Conservation (phyloP, 1,140 invertebrate species). For the Ips typographus region DNA sequence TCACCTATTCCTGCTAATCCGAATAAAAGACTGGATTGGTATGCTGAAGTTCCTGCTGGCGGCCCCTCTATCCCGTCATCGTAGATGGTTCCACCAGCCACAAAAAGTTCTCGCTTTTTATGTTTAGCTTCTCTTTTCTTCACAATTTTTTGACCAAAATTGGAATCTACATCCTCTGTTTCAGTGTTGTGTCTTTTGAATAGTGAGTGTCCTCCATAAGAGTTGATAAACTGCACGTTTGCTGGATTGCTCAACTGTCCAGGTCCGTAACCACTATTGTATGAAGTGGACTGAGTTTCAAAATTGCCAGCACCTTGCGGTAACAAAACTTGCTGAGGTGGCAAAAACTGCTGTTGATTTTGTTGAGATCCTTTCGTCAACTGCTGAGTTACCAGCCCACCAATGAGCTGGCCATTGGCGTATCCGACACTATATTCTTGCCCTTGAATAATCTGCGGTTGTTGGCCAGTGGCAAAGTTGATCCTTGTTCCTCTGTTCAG, state of each 20-base stretch:
- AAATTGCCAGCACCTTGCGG: constrained; percentile 30
- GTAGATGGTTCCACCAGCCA: constrained; percentile 64
- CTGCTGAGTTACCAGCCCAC: constrained; percentile 60
- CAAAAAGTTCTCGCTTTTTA: constrained; percentile 60
- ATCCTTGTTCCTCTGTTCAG: constrained; percentile 60
- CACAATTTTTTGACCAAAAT: constrained; percentile 53
- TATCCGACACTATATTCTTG: constrained; percentile 58
- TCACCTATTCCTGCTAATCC: constrained; percentile 69
- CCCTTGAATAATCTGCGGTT: constrained; percentile 55
- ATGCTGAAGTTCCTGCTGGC: constrained; percentile 40
- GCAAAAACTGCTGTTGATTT: constrained; percentile 32
- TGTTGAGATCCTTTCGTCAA: constrained; percentile 34
- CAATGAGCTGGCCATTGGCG: constrained; percentile 62
- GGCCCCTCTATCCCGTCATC: constrained; percentile 59
- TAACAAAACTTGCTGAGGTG: constrained; percentile 26
- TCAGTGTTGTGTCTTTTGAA: constrained; percentile 56
- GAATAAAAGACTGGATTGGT: constrained; percentile 56
- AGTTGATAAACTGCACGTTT: constrained; percentile 57
- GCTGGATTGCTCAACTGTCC: constrained; percentile 41
- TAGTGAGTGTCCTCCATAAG: constrained; percentile 53
- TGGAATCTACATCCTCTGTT: constrained; percentile 47
- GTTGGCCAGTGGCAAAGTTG: constrained; percentile 54
- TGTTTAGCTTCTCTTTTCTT: constrained; percentile 50
- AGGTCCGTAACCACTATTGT: neutral
- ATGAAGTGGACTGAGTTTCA: constrained; percentile 23